Conservation (phyloP, 2,888 invertebrate species). For the Drosophila ustulata region DNA sequence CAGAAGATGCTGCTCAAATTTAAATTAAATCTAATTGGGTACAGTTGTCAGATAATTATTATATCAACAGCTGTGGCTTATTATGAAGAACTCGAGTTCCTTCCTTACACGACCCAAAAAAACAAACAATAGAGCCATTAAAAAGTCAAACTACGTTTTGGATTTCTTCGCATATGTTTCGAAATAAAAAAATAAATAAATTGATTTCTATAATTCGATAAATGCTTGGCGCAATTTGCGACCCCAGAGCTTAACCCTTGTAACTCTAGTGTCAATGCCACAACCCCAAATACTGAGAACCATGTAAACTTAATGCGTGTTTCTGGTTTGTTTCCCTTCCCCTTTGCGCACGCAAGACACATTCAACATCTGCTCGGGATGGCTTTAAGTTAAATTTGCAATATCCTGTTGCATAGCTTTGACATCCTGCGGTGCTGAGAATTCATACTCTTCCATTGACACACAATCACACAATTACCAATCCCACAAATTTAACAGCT, state of each 20-base stretch:
- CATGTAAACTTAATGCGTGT: conserved; percentile 20
- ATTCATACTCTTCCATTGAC: conserved; percentile 30
- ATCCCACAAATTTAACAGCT: conserved; percentile 36
- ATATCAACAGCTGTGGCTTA: conserved; percentile 33
- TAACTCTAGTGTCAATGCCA: not conserved
- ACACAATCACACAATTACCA: conserved; percentile 25
- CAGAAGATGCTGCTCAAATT: conserved; percentile 7
- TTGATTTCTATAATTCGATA: conserved; percentile 64
- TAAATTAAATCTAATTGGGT: conserved; percentile 38
- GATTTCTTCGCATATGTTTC: conserved; percentile 37
- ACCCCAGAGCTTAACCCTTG: conserved; percentile 54
- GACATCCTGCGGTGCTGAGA: conserved; percentile 27
- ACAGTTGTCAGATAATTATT: conserved; percentile 20
- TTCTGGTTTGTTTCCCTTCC: conserved; percentile 17
- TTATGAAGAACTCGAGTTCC: conserved; percentile 18
- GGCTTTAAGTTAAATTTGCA: conserved; percentile 63
- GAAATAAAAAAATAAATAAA: conserved; percentile 36
- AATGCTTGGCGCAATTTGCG: conserved; percentile 46
- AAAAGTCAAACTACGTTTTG: conserved; percentile 11
- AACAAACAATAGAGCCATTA: not conserved
- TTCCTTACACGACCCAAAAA: not conserved
- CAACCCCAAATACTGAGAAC: conserved; percentile 42
- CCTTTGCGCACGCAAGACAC: conserved; percentile 6
- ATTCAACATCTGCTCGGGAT: conserved; percentile 52
- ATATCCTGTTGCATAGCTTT: conserved; percentile 70